These are phyloP conservation scores for human DNA, from an alignment of 2,113 vertebrate species.

Conservation along the genomic window DNA sequence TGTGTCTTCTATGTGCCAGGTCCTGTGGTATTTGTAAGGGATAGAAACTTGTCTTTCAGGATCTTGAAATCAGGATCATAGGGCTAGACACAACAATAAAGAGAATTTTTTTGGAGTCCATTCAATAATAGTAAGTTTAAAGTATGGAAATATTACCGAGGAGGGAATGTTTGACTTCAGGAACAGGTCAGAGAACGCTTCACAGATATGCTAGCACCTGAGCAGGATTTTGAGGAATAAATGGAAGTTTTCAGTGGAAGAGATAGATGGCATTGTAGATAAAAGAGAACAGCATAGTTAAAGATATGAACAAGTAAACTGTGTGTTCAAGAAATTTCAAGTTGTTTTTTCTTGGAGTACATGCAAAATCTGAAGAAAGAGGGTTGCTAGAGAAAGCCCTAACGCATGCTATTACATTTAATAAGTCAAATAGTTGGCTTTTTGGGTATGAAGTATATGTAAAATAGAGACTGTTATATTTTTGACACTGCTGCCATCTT, in stretches of 20 bases:
- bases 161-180: background rate
- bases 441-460: background rate
- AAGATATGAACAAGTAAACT: background rate
- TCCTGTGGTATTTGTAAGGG: background rate
- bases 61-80: background rate
- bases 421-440: background rate
- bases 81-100: background rate
- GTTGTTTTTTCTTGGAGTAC: background rate
- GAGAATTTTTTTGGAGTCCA: background rate
- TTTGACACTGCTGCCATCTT: background rate
- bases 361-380: background rate
- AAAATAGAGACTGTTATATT: background rate
- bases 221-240: background rate
- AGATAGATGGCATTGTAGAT: background rate
- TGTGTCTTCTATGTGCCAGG: background rate
- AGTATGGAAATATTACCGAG: background rate
- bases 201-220: background rate
- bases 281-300: background rate
- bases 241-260: conserved; percentile 19
- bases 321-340: background rate
- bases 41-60: background rate
- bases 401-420: background rate
- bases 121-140: conserved; percentile 18
- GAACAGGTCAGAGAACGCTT: background rate
- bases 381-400: background rate